Conservation (phyloP, 1,140 invertebrate genomes). For the Microplitis demolitor region DNA sequence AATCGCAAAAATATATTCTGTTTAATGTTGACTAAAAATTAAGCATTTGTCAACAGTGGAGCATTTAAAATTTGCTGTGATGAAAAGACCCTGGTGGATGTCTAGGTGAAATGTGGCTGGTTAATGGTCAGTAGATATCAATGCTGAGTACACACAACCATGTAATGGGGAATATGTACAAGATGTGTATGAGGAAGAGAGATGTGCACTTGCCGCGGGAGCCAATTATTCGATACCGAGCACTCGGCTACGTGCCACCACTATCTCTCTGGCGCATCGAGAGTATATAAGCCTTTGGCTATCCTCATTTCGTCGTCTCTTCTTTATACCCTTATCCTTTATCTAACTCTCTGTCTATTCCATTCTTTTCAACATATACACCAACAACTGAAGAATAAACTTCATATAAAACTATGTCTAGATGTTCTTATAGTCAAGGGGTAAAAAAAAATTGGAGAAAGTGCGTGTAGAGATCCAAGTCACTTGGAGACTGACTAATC, state of each 20-base stretch:
- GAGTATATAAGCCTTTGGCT: conserved; percentile 39
- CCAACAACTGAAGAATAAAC: not conserved
- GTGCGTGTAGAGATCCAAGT: not conserved
- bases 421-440: too few species aligned
- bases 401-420: too few species aligned
- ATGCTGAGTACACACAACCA: conserved; percentile 57
- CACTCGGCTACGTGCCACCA: conserved; percentile 52
- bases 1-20: not conserved
- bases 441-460: not conserved
- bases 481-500: conserved; percentile 4
- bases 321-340: not conserved
- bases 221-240: conserved; percentile 61
- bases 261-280: conserved; percentile 56
- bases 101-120: not conserved
- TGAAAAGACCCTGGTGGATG: not conserved
- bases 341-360: conserved; percentile 10
- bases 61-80: too few species aligned
- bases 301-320: conserved; percentile 29
- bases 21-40: too few species aligned
- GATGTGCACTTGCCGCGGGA: conserved; percentile 61
- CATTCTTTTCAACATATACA: not conserved
- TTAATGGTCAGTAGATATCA: conserved; percentile 15
- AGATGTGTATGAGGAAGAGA: conserved; percentile 29
- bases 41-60: conserved; percentile 12
- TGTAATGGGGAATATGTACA: conserved; percentile 1